phyloP scores from a whole-genome alignment of 2,888 invertebrate species.

The Monochamus alternatus region DNA sequence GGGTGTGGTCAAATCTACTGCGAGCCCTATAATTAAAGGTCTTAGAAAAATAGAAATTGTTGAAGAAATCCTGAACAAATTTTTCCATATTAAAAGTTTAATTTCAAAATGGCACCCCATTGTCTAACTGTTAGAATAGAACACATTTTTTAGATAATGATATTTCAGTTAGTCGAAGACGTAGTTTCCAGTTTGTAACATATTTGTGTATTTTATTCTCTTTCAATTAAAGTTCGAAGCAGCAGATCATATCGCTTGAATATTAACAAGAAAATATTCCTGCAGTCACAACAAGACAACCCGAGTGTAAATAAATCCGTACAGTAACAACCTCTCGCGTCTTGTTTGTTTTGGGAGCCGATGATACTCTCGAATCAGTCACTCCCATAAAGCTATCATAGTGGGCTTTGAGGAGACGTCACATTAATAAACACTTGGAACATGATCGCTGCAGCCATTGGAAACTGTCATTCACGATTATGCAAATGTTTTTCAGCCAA shows the following conservation, averaged over 20 bases:
- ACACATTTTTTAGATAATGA: too few species aligned
- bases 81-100: too few species aligned
- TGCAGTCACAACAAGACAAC: slow-evolving; percentile 27
- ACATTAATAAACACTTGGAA: slow-evolving; percentile 61
- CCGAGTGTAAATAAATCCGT: slow-evolving; percentile 36
- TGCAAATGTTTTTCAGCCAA: slow-evolving; percentile 60
- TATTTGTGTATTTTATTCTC: not conserved
- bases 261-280: slow-evolving; percentile 26
- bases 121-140: too few species aligned
- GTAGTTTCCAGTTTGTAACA: too few species aligned
- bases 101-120: too few species aligned
- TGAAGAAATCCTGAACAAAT: too few species aligned
- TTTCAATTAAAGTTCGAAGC: not conserved
- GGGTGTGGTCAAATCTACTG: too few species aligned
- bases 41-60: too few species aligned
- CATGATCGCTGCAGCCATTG: slow-evolving; percentile 58
- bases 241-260: not conserved
- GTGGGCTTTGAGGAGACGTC: slow-evolving; percentile 56
- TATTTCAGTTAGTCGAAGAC: too few species aligned
- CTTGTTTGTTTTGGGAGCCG: slow-evolving; percentile 55
- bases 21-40: too few species aligned
- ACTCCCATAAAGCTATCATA: slow-evolving; percentile 56
- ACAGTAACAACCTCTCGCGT: slow-evolving; percentile 48
- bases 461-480: slow-evolving; percentile 65
- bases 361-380: slow-evolving; percentile 54